These are phyloP conservation scores for Aptenodytes forsteri DNA, from an alignment of 2,113 vertebrate genomes.

Conservation along the genomic window DNA sequence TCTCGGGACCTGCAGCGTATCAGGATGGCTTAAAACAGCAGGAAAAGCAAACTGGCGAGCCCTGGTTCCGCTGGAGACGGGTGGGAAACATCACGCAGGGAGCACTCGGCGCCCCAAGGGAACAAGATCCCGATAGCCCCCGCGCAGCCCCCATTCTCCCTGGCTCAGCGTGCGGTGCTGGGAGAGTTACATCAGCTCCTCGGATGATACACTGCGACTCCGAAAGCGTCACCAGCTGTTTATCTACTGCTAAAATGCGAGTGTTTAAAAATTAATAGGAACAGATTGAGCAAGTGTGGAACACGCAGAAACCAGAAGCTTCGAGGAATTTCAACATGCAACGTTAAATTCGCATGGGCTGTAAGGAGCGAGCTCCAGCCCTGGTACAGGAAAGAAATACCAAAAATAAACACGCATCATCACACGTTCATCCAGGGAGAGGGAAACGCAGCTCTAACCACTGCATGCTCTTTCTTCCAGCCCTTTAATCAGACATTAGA, in stretches of 20 bases:
- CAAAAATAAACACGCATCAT: background rate
- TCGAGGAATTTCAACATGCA: background rate
- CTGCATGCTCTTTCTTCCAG: background rate
- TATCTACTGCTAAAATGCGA: background rate
- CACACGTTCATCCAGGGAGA: background rate
- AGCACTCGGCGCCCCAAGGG: background rate
- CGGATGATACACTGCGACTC: background rate
- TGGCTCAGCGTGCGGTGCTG: rapidly evolving
- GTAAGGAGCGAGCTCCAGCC: background rate
- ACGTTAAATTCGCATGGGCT: rapidly evolving
- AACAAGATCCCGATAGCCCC: rapidly evolving
- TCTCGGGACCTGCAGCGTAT: background rate
- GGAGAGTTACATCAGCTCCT: background rate
- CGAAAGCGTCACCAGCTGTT: background rate
- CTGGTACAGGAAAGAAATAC: rapidly evolving
- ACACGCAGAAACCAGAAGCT: background rate
- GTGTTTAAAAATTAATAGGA: slow-evolving; percentile 10
- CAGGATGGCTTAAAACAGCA: background rate
- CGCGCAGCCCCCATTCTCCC: rapidly evolving
- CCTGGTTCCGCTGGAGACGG: background rate
- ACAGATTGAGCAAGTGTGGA: background rate
- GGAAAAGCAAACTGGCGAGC: background rate
- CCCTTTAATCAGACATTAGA: background rate
- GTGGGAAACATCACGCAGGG: rapidly evolving
- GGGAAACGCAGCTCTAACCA: background rate